Evolutionary conservation across 2,113 vertebrate genomes (phyloP).

Genomic region (Lipotes vexillifer): DNA sequence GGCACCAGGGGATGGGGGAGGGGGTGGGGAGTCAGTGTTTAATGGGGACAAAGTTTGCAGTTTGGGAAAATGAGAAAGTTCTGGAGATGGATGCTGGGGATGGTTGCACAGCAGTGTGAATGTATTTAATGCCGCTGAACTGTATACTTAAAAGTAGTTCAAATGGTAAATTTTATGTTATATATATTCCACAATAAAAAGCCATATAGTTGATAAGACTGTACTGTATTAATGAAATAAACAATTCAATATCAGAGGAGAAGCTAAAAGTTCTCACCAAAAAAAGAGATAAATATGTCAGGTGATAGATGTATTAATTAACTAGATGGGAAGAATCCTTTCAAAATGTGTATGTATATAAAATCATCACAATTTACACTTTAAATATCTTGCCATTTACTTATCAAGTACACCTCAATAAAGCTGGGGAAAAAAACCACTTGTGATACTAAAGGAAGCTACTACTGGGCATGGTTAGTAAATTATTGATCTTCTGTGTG

Average conservation of each 20-base stretch:
- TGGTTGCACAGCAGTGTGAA: accelerated
- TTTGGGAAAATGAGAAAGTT: not conserved
- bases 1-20: not conserved
- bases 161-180: not conserved
- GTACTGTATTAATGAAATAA: too few relatives aligned
- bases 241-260: too few relatives aligned
- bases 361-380: not conserved
- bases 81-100: not conserved
- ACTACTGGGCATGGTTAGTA: not conserved
- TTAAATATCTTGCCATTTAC: not conserved
- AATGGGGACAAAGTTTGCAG: not conserved
- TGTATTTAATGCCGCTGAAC: not conserved
- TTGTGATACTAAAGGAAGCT: not conserved
- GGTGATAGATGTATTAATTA: not conserved
- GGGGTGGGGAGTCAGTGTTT: too few relatives aligned
- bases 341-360: accelerated
- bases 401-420: not conserved
- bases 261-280: not conserved
- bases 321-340: not conserved
- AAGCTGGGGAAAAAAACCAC: not conserved
- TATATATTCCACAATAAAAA: not conserved
- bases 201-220: not conserved
- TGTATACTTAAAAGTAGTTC: not conserved
- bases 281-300: not conserved
- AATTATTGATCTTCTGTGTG: not conserved